phyloP scores from a whole-genome alignment of 1,140 invertebrate genomes.

The Caenorhabditis latens region DNA sequence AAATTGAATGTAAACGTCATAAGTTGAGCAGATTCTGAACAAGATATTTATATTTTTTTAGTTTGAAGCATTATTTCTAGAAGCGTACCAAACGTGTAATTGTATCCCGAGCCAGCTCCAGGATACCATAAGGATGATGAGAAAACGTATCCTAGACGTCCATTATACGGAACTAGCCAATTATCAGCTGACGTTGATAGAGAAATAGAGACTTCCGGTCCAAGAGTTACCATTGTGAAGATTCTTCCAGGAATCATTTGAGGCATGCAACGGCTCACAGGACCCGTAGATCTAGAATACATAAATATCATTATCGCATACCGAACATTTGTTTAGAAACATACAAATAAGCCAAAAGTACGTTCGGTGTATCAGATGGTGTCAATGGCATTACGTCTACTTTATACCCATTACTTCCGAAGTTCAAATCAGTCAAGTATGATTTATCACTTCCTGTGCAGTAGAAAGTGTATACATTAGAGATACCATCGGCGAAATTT shows the following conservation, averaged over 20 bases:
- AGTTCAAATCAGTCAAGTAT: conserved; percentile 14
- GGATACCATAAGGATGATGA: not conserved
- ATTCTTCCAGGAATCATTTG: conserved; percentile 8
- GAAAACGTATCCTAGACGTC: not conserved
- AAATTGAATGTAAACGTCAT: conserved; percentile 30
- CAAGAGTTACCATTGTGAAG: conserved; percentile 1
- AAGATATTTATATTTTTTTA: not conserved
- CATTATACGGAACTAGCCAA: not conserved
- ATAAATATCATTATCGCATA: not conserved
- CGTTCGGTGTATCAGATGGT: not conserved
- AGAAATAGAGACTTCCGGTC: not conserved
- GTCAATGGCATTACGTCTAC: not conserved
- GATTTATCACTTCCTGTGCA: not conserved
- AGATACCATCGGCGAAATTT: not conserved
- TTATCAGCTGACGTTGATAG: not conserved
- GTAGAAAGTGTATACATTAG: conserved; percentile 7
- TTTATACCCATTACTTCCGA: not conserved
- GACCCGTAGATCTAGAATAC: not conserved
- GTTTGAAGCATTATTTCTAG: too few species aligned
- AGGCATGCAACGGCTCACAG: not conserved
- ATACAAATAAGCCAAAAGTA: not conserved
- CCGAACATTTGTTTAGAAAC: not conserved
- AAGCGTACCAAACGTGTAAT: not conserved
- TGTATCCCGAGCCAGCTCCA: not conserved
- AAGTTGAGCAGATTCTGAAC: not conserved